Percentiles rank a stretch among this genome's conserved stretches.
These are phyloP conservation scores for Agapostemon virescens DNA, from an alignment of 2,888 invertebrate genomes.

Conservation along the genomic window DNA sequence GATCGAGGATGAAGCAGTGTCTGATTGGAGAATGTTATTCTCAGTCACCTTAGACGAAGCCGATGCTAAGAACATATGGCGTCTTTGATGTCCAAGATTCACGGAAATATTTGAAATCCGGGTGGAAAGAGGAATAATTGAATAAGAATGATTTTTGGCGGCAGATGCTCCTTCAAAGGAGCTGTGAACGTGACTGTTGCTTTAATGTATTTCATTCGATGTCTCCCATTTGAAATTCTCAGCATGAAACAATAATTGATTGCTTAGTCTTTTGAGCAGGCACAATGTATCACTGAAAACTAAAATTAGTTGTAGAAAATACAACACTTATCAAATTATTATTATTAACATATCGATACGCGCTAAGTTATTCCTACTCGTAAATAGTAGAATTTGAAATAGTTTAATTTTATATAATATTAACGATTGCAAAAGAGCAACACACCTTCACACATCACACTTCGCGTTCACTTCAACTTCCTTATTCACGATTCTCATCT, in stretches of 20 bases:
- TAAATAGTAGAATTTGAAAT: too few relatives aligned
- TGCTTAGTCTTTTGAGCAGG: neutral
- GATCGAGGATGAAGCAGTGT: constrained; percentile 20
- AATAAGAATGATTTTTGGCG: constrained; percentile 14
- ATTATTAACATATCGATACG: too few relatives aligned
- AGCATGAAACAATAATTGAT: constrained; percentile 5
- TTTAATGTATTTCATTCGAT: neutral
- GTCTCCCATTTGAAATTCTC: neutral
- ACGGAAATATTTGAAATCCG: neutral
- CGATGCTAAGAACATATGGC: neutral
- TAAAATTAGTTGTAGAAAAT: neutral
- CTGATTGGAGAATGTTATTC: constrained; percentile 30
- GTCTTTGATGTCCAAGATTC: constrained; percentile 24
- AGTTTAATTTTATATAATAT: too few relatives aligned
- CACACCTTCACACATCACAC: too few relatives aligned
- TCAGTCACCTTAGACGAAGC: constrained; percentile 3
- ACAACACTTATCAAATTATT: neutral
- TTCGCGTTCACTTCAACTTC: too few relatives aligned
- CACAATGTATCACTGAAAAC: neutral
- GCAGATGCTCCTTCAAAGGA: neutral
- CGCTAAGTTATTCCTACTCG: too few relatives aligned
- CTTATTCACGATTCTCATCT: too few relatives aligned
- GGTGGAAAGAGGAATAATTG: neutral
- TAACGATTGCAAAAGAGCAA: too few relatives aligned
- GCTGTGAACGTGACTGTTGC: neutral